Base-by-base conservation (phyloP, 2,113 vertebrate genomes). In the Aleadryas rufinucha region DNA sequence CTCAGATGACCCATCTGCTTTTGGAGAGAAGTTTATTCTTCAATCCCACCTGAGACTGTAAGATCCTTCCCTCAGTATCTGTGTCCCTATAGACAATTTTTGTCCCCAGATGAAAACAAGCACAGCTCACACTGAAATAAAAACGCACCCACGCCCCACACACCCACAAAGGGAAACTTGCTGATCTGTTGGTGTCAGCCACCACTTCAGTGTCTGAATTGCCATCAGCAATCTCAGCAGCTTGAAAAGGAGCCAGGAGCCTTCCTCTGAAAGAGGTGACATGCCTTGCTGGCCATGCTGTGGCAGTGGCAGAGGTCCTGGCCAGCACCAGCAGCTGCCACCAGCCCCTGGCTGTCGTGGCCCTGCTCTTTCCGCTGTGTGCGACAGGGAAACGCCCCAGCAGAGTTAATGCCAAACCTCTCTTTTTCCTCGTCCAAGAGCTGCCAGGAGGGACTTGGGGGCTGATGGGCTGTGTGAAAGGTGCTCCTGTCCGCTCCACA, bases 401-500 rank as follows among this genome's bases (percentile, higher is more conserved):
- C 49, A 79, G 66, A 35, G 72, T 82, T 78, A 37, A 31, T 84
- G 74, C 44, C 72, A 90, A 93, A 89, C 2, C 13, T 35, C 37
- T 79, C 72, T 84, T 91, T 90, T 49, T 52, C 54, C 41, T 10
- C 5, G 23, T 31, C 72, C 53, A 39, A 64, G 50, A 65, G 66
- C 85, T 91, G 76, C 89, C 89, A 92, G 83, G 50, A 82, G 87
- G 87, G 77, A 60, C 45, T 50, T 1, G 2, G 53, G 45, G 37
- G 42, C 41, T 80, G 86, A 64, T 56, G 90, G 86, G 47, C 83
- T 87, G 54, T 1, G 16, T 97, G 91, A 97, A 97, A 96, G 52
- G 39, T 96, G 84, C 84, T 92, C 63, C 94, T 97, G 90, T 95
- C 69, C 2, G 0, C 52, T 85, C 56, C 23, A 50, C 75, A 96